Conservation (phyloP, 2,113 vertebrate species). For the Cyphomyrus discorhynchus region DNA sequence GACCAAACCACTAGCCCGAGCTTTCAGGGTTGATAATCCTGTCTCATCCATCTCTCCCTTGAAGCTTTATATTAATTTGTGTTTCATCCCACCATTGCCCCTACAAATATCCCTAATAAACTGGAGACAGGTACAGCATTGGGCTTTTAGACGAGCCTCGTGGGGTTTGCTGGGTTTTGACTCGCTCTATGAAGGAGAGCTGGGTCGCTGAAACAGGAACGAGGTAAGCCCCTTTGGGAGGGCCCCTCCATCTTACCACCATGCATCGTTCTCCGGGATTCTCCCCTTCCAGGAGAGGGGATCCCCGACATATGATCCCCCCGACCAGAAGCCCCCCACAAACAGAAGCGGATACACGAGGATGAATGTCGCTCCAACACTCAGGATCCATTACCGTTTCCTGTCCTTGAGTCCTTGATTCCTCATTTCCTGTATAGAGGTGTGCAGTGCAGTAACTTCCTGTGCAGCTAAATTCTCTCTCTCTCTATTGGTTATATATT, state of each 20-base stretch:
- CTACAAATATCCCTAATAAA: neutral
- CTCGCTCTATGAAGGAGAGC: slow-evolving; percentile 50
- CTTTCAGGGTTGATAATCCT: neutral
- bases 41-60: neutral
- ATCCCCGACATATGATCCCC: neutral
- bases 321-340: neutral
- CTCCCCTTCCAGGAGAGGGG: neutral
- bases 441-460: neutral
- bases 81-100: neutral
- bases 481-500: neutral
- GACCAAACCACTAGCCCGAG: neutral
- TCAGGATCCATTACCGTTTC: neutral
- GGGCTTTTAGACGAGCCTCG: neutral
- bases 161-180: slow-evolving; percentile 30
- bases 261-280: neutral
- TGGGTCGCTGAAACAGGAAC: slow-evolving; percentile 49
- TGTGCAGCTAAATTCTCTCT: neutral
- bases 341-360: neutral
- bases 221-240: slow-evolving; percentile 72
- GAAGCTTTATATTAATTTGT: neutral
- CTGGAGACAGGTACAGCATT: neutral
- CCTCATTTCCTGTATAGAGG: neutral
- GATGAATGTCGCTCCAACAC: neutral
- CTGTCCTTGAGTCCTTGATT: neutral
- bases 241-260: slow-evolving; percentile 58